Evolutionary conservation across 2,797 vertebrate genomes (phyloP), one percentile per base, ranked within the genome.

Genomic region (Enteromius radiatus): DNA sequence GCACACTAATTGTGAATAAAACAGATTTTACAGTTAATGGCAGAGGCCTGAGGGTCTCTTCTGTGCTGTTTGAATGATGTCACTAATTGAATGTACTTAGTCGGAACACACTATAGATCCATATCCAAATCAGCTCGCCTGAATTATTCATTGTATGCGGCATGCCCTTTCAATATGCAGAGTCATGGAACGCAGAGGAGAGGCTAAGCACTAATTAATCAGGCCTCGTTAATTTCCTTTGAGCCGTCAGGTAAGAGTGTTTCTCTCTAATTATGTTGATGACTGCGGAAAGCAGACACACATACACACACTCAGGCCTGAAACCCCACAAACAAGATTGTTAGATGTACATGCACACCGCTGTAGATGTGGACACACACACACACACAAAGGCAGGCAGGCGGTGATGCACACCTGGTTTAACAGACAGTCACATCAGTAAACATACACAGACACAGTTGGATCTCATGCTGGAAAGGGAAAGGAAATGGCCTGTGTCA

Each of bases 161-260:
- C 81, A 86, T 87, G 73, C 54, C 74, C 78, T 89, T 91, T 92
- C 89, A 93, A 93, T 94, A 91, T 93, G 92, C 91, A 92, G 91
- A 93, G 91, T 92, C 91, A 91, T 93, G 93, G 91, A 93, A 91
- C 43, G 87, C 76, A 92, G 92, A 90, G 90, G 90, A 93, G 89
- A 90, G 89, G 89, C 90, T 92, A 92, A 93, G 90, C 92, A 92
- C 93, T 95, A 94, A 94, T 95, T 93, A 94, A 93, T 92, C 88
- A 92, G 91, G 88, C 90, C 91, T 93, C 86, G 90, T 93, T 94
- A 93, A 94, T 94, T 93, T 93, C 92, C 93, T 95, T 94, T 94
- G 92, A 94, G 94, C 91, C 88, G 90, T 92, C 93, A 93, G 92
- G 88, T 85, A 90, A 86, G 89, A 93, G 91, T 91, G 93, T 94